Evolutionary conservation across 2,113 vertebrate species (phyloP).

Genomic region (Rhizomys pruinosus): DNA sequence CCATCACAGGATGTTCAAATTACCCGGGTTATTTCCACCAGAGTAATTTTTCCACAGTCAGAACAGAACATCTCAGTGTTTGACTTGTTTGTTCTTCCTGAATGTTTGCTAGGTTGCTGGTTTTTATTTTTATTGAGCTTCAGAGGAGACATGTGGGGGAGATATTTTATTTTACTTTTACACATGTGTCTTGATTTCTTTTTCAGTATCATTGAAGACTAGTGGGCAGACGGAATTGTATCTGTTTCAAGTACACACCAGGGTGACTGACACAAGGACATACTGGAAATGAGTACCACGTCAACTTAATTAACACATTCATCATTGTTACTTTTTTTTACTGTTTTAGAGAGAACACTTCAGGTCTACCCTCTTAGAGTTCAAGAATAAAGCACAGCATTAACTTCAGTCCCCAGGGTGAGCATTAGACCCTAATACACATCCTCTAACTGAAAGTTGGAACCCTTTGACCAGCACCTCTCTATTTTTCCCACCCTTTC

Average conservation of each 20-base stretch:
- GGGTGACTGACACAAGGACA: not conserved
- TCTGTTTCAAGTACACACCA: not conserved
- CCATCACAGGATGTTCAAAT: not conserved
- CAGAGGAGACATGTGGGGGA: not conserved
- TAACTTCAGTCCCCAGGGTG: not conserved
- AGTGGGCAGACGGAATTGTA: not conserved
- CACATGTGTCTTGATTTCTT: not conserved
- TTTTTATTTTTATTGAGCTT: not conserved
- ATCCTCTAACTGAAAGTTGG: not conserved
- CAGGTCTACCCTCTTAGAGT: not conserved
- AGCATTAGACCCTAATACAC: not conserved
- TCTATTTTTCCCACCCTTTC: rapidly evolving
- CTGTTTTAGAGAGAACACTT: not conserved
- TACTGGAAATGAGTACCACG: not conserved
- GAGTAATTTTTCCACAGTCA: not conserved
- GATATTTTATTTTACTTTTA: not conserved
- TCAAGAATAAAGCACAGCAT: not conserved
- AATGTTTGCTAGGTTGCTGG: rapidly evolving
- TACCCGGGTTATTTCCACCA: rapidly evolving
- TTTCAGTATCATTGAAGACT: not conserved
- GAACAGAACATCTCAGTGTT: rapidly evolving
- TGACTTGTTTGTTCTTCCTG: not conserved
- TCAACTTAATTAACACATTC: not conserved
- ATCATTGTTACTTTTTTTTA: not conserved
- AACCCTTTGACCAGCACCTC: not conserved